Conservation (phyloP, 2,113 vertebrate genomes). For the Larimichthys crocea region DNA sequence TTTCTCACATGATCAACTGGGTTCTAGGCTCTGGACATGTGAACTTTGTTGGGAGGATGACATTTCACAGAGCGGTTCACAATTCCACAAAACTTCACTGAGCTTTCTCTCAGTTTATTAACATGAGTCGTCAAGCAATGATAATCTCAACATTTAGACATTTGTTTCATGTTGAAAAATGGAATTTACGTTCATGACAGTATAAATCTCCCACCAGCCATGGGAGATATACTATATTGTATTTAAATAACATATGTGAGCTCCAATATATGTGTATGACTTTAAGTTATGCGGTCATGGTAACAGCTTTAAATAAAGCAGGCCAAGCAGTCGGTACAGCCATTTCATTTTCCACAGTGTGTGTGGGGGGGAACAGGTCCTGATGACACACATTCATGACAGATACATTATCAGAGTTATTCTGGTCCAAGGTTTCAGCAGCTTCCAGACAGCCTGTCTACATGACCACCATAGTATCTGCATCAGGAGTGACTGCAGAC, state of each 20-base stretch:
- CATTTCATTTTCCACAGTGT: constrained; percentile 63
- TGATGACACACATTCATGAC: constrained; percentile 75
- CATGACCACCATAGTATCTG: constrained; percentile 32
- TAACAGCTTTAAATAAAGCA: constrained; percentile 71
- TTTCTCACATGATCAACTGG: constrained; percentile 66
- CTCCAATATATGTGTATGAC: constrained; percentile 38
- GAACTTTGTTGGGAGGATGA: constrained; percentile 29
- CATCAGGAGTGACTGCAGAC: constrained; percentile 24
- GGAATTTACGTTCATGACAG: background rate
- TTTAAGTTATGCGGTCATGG: constrained; percentile 55
- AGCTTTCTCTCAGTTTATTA: constrained; percentile 11
- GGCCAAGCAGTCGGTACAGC: constrained; percentile 27
- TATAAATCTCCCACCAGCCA: constrained; percentile 9
- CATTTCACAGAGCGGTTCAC: constrained; percentile 34
- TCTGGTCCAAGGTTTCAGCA: constrained; percentile 71
- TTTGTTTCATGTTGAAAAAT: constrained; percentile 15
- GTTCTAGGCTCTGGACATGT: constrained; percentile 34
- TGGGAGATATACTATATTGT: constrained; percentile 18
- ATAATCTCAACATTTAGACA: constrained; percentile 44
- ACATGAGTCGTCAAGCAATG: background rate
- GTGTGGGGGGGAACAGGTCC: constrained; percentile 36
- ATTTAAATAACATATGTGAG: constrained; percentile 49
- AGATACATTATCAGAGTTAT: constrained; percentile 80
- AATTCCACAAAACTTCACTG: constrained; percentile 4
- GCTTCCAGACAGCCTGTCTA: constrained; percentile 66